These are phyloP conservation scores for Chaetodon trifasciatus DNA, from an alignment of 2,797 vertebrate genomes.

Conservation along the genomic window DNA sequence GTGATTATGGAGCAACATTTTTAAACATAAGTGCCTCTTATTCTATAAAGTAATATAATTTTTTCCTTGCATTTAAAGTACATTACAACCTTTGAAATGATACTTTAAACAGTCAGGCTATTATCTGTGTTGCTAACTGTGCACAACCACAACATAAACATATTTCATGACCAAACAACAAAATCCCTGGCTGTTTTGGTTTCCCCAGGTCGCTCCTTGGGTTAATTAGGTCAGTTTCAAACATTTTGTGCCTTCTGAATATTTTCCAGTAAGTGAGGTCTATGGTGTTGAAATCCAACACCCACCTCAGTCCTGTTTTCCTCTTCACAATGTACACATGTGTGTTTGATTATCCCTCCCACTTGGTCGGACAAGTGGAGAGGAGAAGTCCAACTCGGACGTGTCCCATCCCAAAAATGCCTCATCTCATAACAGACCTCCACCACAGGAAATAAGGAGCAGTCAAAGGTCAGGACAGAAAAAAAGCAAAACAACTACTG, in stretches of 20 bases:
- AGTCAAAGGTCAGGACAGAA: slow-evolving; percentile 57
- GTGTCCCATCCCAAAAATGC: slow-evolving; percentile 58
- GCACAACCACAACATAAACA: slow-evolving; percentile 21
- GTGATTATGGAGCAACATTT: background rate
- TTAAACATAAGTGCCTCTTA: background rate
- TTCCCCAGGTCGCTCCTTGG: slow-evolving; percentile 47
- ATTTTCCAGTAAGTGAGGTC: slow-evolving; percentile 64
- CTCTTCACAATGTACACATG: slow-evolving; percentile 50
- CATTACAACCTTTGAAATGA: slow-evolving; percentile 8
- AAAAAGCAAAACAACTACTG: slow-evolving; percentile 33
- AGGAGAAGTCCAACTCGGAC: slow-evolving; percentile 51
- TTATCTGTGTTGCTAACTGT: background rate
- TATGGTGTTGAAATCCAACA: slow-evolving; percentile 69
- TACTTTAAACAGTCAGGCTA: background rate
- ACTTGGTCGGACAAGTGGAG: slow-evolving; percentile 60
- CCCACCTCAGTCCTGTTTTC: slow-evolving; percentile 35
- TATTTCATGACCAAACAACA: slow-evolving; percentile 31
- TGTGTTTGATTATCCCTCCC: slow-evolving; percentile 62
- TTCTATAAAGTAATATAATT: background rate
- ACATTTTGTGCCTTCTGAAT: slow-evolving; percentile 62
- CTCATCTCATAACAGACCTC: slow-evolving; percentile 63
- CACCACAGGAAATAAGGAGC: slow-evolving; percentile 64
- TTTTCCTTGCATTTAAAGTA: slow-evolving; percentile 16
- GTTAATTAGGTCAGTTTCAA: slow-evolving; percentile 67
- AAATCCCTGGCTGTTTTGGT: slow-evolving; percentile 53